Conservation (phyloP, 2,113 vertebrate species). For the Ciconia boyciana region DNA sequence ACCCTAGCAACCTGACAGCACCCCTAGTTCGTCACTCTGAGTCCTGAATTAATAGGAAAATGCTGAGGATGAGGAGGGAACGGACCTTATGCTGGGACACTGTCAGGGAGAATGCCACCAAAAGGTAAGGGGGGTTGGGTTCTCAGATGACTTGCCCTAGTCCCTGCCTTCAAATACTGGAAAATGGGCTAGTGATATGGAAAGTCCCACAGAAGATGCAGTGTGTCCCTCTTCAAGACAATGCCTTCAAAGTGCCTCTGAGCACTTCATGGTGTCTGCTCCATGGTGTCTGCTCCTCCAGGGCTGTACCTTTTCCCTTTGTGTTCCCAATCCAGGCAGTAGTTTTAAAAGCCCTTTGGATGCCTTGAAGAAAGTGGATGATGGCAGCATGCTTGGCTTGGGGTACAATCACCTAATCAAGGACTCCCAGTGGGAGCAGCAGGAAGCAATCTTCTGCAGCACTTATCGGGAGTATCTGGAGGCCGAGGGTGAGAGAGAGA, state of each 20-base stretch:
- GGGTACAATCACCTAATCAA: slow-evolving; percentile 77
- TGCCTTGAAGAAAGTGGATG: slow-evolving; percentile 66
- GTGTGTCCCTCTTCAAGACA: not conserved
- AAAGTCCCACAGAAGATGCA: not conserved
- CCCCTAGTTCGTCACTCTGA: not conserved
- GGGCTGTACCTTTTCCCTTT: not conserved
- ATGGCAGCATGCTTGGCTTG: slow-evolving; percentile 63
- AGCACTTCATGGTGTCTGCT: not conserved
- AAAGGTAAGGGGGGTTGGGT: not conserved
- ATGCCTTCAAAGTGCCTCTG: not conserved
- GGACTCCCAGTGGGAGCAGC: slow-evolving; percentile 67
- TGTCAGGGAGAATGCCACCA: not conserved
- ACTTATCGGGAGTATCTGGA: slow-evolving; percentile 51
- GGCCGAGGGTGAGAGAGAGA: not conserved
- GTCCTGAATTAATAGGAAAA: not conserved
- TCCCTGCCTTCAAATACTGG: not conserved
- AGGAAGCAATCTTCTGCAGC: slow-evolving; percentile 51
- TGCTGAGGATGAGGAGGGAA: not conserved
- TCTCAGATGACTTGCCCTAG: not conserved
- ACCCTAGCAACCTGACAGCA: not conserved
- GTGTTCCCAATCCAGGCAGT: slow-evolving; percentile 59
- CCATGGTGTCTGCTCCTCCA: not conserved
- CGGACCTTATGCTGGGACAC: not conserved
- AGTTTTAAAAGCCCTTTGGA: slow-evolving; percentile 67
- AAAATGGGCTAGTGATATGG: not conserved